Base-by-base conservation (phyloP, 2,888 invertebrate species). In the Caenorhabditis sp. region DNA sequence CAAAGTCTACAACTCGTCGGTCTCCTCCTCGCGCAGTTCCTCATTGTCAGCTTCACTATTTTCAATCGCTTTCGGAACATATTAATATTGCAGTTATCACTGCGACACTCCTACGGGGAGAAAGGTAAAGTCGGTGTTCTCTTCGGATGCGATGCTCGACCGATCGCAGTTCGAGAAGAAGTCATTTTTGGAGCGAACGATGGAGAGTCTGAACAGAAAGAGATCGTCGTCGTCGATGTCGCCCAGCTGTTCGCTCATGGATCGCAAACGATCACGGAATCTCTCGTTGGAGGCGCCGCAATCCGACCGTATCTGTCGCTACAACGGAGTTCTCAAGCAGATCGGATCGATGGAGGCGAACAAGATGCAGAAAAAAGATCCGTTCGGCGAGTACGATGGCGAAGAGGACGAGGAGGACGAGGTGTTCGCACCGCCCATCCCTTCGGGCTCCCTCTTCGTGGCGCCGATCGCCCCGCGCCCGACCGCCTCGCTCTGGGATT, bases 71-170 rank as follows among this genome's bases (percentile, higher is more conserved):
- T n/a, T n/a, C n/a, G n/a, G n/a, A 37, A 46, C 7, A 0, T 8
- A 15, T 17, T 3, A 5, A 24, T 32, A 8, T 71, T 71, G 9
- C 46, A 71, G 71, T 32, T 72, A 58, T 35, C 50, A 75, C 35
- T 53, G 30, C 17, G 76, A 76, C 24, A 76, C 76, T 2, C 76
- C 76, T 7, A 68, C 75, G 17, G 58, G 70, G 2, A 56, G 76
- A 13, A 63, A 58, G 20, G 35, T 35, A 11, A 70, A 53, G 37
- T 58, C 70, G 1, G 26, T 75, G 4, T 63, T 68, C 55, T 52
- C 43, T 15, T 11, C 48, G 24, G 46, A 66, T 13, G 37, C 52
- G 0, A n/a, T n/a, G n/a, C 39, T 70, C 4, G 76, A 70, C 39
- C 70, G 58, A 6, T 76, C 70, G 0, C 13, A 50, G 11, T 75